These are phyloP conservation scores for Pungitius pungitius DNA, from an alignment of 2,113 vertebrate species.

Conservation along the genomic window DNA sequence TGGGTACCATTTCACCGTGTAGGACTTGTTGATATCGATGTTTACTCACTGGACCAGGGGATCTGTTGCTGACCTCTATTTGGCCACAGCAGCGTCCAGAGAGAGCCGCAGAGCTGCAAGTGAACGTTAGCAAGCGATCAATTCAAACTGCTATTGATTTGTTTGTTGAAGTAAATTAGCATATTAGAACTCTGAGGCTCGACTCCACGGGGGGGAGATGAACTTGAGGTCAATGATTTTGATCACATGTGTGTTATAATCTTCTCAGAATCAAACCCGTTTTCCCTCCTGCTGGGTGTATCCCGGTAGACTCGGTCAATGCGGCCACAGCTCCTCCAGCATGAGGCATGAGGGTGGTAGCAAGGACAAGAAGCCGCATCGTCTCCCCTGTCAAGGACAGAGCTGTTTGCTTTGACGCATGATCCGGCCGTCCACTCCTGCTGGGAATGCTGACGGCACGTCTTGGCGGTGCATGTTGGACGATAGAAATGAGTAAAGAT, in stretches of 20 bases:
- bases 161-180: constrained; percentile 33
- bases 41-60: neutral
- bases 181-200: constrained; percentile 23
- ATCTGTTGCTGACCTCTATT: neutral
- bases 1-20: neutral
- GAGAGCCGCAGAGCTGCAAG: neutral
- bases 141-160: constrained; percentile 27
- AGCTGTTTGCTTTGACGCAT: neutral
- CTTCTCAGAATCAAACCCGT: neutral
- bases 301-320: neutral
- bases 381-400: neutral
- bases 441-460: neutral
- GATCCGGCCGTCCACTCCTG: neutral
- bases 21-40: neutral
- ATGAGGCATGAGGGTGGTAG: neutral
- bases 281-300: neutral
- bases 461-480: neutral
- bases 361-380: neutral
- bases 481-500: neutral
- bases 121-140: constrained; percentile 29
- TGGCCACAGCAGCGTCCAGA: neutral
- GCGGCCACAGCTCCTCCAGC: neutral
- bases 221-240: neutral
- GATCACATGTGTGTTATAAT: neutral
- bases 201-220: constrained; percentile 9